Evolutionary conservation across 1,140 invertebrate species (phyloP).

Genomic region (Drosophila malerkotliana): DNA sequence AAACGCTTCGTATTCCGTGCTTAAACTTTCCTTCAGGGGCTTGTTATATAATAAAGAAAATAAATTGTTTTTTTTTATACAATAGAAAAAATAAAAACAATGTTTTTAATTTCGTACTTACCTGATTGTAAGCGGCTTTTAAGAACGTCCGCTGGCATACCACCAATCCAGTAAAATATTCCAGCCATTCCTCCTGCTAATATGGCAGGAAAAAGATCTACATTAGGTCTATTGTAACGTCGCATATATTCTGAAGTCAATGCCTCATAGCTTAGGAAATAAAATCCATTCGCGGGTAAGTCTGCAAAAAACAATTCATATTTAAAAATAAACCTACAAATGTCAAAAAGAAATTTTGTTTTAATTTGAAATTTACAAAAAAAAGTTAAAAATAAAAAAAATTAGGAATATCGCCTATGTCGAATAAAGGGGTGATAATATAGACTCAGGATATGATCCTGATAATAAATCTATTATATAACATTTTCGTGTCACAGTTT

Average conservation of each 20-base stretch:
- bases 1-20: constrained; percentile 1
- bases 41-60: neutral
- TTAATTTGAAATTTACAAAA: no score
- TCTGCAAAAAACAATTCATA: neutral
- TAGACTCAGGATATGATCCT: no score
- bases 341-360: no score
- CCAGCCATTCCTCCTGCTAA: neutral
- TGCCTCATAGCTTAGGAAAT: neutral
- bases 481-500: no score
- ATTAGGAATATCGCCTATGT: no score
- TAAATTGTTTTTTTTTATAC: neutral
- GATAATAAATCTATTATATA: no score
- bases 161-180: neutral
- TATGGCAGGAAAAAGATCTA: constrained; percentile 1
- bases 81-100: neutral
- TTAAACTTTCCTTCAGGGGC: constrained; percentile 1
- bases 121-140: neutral
- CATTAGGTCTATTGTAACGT: neutral
- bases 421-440: no score
- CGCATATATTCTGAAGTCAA: neutral
- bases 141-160: neutral
- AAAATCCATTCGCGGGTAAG: neutral
- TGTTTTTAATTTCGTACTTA: neutral
- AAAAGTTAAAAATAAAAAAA: no score
- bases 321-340: neutral